These are phyloP conservation scores for Ecliptopera silaceata DNA, from an alignment of 2,888 invertebrate species.

Conservation along the genomic window DNA sequence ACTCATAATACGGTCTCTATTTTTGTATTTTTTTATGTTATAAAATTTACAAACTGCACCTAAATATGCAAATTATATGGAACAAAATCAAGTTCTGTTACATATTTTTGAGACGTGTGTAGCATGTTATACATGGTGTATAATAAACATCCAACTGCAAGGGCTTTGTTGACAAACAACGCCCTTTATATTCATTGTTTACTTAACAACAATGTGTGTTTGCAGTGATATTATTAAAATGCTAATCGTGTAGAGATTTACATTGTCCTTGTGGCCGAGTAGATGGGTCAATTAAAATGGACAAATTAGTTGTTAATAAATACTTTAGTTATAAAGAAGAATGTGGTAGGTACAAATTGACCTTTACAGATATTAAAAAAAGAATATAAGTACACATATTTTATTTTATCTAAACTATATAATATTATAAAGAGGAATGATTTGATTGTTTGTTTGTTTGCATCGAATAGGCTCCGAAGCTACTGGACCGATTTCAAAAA, in stretches of 20 bases:
- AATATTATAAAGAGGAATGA: too few species aligned
- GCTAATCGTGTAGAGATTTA: slow-evolving; percentile 54
- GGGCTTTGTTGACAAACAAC: slow-evolving; percentile 73
- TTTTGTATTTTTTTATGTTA: too few species aligned
- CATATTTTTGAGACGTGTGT: slow-evolving; percentile 25
- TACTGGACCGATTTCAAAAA: too few species aligned
- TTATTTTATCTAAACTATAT: too few species aligned
- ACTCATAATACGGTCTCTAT: too few species aligned
- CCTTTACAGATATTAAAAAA: too few species aligned
- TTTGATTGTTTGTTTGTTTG: too few species aligned
- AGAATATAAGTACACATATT: too few species aligned
- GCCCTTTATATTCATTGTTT: slow-evolving; percentile 70
- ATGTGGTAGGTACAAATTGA: too few species aligned
- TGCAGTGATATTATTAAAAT: slow-evolving; percentile 63
- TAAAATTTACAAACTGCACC: not conserved
- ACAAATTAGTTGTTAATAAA: not conserved
- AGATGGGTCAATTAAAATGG: slow-evolving; percentile 19
- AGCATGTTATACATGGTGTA: slow-evolving; percentile 35
- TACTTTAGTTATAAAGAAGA: too few species aligned
- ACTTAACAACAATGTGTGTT: slow-evolving; percentile 62
- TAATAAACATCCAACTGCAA: slow-evolving; percentile 48
- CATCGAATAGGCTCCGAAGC: too few species aligned
- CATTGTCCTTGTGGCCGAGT: slow-evolving; percentile 48
- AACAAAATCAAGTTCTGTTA: slow-evolving; percentile 2
- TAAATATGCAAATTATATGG: slow-evolving; percentile 21